Evolutionary conservation across 2,888 invertebrate genomes (phyloP), one percentile per base, ranked within the genome.

Genomic region (Cataglyphis altisquamis): DNA sequence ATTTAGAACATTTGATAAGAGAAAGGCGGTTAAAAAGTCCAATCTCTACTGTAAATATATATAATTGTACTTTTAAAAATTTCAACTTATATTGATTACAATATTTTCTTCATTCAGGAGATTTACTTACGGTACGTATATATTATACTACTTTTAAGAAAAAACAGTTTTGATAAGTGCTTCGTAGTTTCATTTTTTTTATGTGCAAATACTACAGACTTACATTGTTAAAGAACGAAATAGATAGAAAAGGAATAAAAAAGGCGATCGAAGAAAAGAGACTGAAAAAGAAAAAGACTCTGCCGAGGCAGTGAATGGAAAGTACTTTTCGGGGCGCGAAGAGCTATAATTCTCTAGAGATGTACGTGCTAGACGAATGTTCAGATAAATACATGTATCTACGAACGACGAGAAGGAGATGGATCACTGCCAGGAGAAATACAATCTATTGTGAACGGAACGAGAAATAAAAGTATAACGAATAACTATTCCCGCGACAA

Each of bases 321-420:
- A 60, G 60, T 80, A 48, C 66, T 70, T 25, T 80, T 62, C 21
- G 60, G 63, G 64, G 60, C 62, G 77, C 60, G 78, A 81, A 78
- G 84, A 86, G 82, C 63, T 74, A 86, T 84, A 78, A 41, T 83
- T 60, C 86, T 84, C 72, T 32, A 55, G 86, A 83, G 86, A 89
- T 83, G 78, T 70, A 82, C 72, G 63, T 63, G 25, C 48, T 52
- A 25, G 87, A 82, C 77, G 62, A 64, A 84, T 82, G 68, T 62
- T 48, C 70, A 60, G 29, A 73, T 73, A 81, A 48, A 62, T 81
- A 67, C 60, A 81, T 57, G 83, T 82, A 82, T 66, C 77, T 82
- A 64, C 80, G 60, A 66, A 57, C 64, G 80, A 75, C 82, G 75
- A 82, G 82, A 63, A 64, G 29, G 64, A 64, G 80, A 82, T 75